Percentiles rank a stretch among this genome's conserved stretches.
These are phyloP conservation scores for Chaetogeoica ovagalla DNA, from an alignment of 2,888 invertebrate genomes.

Conservation along the genomic window DNA sequence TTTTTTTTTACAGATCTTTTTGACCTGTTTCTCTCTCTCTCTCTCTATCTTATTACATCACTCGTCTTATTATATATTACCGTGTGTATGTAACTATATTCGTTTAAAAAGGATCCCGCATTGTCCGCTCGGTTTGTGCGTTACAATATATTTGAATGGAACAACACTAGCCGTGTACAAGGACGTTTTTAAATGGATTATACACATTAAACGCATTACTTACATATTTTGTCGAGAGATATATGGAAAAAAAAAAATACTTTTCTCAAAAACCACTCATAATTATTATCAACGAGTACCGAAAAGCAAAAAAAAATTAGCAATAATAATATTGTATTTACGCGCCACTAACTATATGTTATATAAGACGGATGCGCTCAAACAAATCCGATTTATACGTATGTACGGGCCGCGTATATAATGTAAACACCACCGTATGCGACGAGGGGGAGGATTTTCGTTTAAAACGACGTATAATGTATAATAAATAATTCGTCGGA, in stretches of 20 bases:
- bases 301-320: no score
- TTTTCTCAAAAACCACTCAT: no score
- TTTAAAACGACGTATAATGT: no score
- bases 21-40: slow-evolving; percentile 18
- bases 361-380: no score
- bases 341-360: no score
- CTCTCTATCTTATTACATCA: background rate
- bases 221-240: background rate
- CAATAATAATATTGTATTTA: no score
- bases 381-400: no score
- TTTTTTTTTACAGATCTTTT: slow-evolving; percentile 45
- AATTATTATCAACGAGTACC: no score
- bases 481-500: no score
- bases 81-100: slow-evolving; percentile 5
- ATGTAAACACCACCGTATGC: no score
- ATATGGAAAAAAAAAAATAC: background rate
- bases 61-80: background rate
- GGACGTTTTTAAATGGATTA: slow-evolving; percentile 38
- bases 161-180: background rate
- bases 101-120: slow-evolving; percentile 9
- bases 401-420: no score
- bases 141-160: background rate
- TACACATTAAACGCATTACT: background rate
- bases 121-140: background rate
- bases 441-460: no score